These are phyloP conservation scores for Gadus macrocephalus DNA, from an alignment of 2,113 vertebrate genomes.

Conservation along the genomic window DNA sequence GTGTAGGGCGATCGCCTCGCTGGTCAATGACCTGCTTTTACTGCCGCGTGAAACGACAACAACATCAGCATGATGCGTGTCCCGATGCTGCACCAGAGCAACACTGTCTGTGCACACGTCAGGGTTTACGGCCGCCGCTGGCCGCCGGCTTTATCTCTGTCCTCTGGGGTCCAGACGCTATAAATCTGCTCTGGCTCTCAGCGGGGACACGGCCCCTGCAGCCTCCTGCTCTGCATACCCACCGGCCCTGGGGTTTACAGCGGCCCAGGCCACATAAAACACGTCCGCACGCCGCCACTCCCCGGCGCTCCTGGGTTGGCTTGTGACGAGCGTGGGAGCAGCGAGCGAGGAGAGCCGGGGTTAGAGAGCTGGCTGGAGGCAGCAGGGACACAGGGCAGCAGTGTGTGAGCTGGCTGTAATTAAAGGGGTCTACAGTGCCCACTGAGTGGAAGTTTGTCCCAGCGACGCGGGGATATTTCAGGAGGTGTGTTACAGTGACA, in stretches of 20 bases:
- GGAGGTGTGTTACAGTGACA: conserved; percentile 70
- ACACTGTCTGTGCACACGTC: too few relatives aligned
- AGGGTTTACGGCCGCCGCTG: too few relatives aligned
- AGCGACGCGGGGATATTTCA: conserved; percentile 71
- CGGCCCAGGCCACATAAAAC: conserved; percentile 41
- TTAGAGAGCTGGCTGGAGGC: conserved; percentile 63
- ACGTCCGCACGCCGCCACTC: conserved; percentile 43
- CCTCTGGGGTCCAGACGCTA: neutral
- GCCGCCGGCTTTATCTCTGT: too few relatives aligned
- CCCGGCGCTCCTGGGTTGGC: conserved; percentile 56
- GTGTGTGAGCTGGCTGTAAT: conserved; percentile 68
- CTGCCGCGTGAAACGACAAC: neutral
- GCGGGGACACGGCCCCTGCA: conserved; percentile 18
- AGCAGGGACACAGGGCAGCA: conserved; percentile 69
- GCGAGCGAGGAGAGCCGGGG: conserved; percentile 35
- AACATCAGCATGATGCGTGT: too few relatives aligned
- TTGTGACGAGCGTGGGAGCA: conserved; percentile 58
- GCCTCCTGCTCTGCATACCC: conserved; percentile 31
- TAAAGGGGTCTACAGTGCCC: conserved; percentile 73
- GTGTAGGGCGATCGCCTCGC: conserved; percentile 26
- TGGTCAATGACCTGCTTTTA: conserved; percentile 25
- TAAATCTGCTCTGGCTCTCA: conserved; percentile 2
- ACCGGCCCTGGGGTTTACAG: conserved; percentile 27
- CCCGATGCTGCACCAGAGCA: too few relatives aligned
- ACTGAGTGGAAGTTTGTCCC: conserved; percentile 77